Percentiles rank a stretch among this genome's conserved stretches.
Evolutionary conservation across 64 coral and sea anemone genomes (phyloP).

Genomic region (Montipora capricornis): DNA sequence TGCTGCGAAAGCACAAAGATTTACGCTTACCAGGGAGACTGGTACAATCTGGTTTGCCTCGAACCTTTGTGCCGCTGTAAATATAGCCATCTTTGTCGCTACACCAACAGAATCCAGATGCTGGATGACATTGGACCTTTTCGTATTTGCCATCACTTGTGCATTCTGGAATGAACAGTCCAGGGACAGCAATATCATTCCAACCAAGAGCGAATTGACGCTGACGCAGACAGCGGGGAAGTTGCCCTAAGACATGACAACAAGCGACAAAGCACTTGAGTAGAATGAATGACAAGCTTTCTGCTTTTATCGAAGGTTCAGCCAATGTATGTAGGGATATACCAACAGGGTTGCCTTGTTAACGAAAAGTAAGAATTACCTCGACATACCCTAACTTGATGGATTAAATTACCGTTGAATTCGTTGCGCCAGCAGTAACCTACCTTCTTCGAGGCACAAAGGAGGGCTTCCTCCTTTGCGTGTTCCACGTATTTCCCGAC

Average conservation of each 20-base stretch:
- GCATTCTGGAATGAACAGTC: conserved; percentile 60
- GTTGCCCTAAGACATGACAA: background rate
- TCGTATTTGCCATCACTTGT: conserved; percentile 66
- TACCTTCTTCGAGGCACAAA: conserved; percentile 19
- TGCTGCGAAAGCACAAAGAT: background rate
- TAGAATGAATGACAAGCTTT: no score
- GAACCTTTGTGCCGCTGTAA: conserved; percentile 46
- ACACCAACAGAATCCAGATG: conserved; percentile 71
- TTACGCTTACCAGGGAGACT: conserved; percentile 28
- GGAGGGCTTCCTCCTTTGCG: conserved; percentile 45
- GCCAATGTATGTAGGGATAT: no score
- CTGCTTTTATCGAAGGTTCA: no score
- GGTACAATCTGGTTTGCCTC: conserved; percentile 50
- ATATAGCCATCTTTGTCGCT: conserved; percentile 37
- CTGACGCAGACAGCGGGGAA: conserved; percentile 55
- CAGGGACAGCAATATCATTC: conserved; percentile 45
- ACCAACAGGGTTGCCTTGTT: background rate
- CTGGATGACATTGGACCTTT: conserved; percentile 48
- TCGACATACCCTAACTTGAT: background rate
- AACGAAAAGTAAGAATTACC: background rate
- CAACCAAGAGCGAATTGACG: conserved; percentile 63
- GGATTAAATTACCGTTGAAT: background rate
- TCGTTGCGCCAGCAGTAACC: background rate
- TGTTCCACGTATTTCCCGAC: conserved; percentile 43
- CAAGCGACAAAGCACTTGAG: background rate